Conservation (phyloP, 2,113 vertebrate species). For the Pampusana beccarii region DNA sequence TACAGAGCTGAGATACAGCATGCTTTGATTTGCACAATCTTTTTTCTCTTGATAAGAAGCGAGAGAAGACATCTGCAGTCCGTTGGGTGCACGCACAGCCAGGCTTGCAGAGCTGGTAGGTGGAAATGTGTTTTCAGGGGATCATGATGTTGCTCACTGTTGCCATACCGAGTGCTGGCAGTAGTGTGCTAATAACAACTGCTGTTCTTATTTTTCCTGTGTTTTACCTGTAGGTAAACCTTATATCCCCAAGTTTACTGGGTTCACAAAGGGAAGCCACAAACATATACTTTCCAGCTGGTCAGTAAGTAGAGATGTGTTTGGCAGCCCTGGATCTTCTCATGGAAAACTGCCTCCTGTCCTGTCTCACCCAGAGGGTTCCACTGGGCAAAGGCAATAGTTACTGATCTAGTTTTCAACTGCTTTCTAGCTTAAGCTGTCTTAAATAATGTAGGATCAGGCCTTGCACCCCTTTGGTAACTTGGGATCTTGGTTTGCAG, state of each 20-base stretch:
- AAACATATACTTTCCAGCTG: fast-evolving
- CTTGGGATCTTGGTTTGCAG: background rate
- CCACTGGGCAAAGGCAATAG: background rate
- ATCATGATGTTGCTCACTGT: fast-evolving
- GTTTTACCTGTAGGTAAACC: background rate
- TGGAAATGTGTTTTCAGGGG: background rate
- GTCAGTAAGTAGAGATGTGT: background rate
- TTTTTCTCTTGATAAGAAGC: background rate
- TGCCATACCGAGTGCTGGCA: fast-evolving
- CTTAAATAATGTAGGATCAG: background rate
- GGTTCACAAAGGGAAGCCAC: background rate
- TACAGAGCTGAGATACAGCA: fast-evolving
- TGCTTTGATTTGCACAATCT: background rate
- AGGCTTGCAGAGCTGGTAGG: background rate
- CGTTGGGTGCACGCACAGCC: fast-evolving
- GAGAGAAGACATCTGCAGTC: background rate
- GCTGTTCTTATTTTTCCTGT: background rate
- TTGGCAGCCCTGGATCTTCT: background rate
- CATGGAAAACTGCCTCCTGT: background rate
- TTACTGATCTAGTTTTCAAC: background rate
- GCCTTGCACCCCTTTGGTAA: background rate
- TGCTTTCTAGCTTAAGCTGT: no score
- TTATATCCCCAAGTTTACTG: fast-evolving
- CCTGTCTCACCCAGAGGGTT: background rate
- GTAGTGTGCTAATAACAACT: fast-evolving